Base-by-base conservation (phyloP, 37 sponge, comb jelly and placozoan species). In the Aplysina aerophoba region DNA sequence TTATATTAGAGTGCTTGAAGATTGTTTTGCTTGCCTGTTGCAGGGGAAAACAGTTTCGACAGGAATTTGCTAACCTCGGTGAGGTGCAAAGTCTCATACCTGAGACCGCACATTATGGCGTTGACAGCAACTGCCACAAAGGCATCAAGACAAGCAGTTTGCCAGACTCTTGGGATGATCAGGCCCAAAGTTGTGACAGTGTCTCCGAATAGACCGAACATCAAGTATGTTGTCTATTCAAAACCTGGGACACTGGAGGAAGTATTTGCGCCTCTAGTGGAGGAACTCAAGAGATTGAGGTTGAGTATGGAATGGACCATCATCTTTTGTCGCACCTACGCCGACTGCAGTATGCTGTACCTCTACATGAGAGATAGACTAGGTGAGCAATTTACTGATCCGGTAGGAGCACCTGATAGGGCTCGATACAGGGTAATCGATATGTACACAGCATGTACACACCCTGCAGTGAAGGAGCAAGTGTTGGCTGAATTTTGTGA, bases 251-350 rank as follows among this genome's bases (percentile, higher is more conserved):
- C 37, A 41, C 15, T 84, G 21, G 72, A 84, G 25, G 57, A 50
- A 72, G 50, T 50, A 19, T 85, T 85, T 78, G 86, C 86, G 31
- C 86, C 79, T 13, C 24, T 75, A 38, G 86, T 85, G 25, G 79
- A 78, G n/a, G 65, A 85, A 57, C 0, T 85, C 22, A 6, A 41
- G 2, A 3, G 15, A 3, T 41, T 13, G 11, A n/a, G 79, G 15
- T 15, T 21, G 0, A 0, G 11, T 15, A 77, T 75, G 64, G 79
- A 77, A 6, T 0, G 60, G 35, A 40, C 66, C 24, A 85, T 85
- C 20, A 57, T 85, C 20, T 75, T 85, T 57, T 75, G 86, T 66
- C 69, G 84, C 15, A 38, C 72, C 17, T 68, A 68, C 5, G 31
- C 65, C 12, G 72, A 83, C 40, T 37, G 44, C 5, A 30, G 71